Percentiles rank a stretch among this genome's conserved stretches.
These are phyloP conservation scores for Pangasius macronema DNA, from an alignment of 2,797 vertebrate species.

Conservation along the genomic window DNA sequence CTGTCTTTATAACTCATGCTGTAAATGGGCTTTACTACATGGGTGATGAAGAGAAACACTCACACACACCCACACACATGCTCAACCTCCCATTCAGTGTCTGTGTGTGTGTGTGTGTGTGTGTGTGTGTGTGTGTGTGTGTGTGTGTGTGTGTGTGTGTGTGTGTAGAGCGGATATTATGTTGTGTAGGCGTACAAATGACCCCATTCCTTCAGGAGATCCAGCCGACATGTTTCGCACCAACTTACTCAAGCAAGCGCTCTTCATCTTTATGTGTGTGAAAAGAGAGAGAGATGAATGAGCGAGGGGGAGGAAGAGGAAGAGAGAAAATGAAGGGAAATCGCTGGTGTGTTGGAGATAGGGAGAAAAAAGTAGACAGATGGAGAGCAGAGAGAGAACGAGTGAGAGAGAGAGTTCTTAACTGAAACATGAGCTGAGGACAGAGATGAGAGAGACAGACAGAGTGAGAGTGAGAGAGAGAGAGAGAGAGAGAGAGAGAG, in stretches of 20 bases:
- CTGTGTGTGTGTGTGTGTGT: constrained; percentile 21
- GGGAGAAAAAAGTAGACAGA: constrained; percentile 5
- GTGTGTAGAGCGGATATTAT: constrained; percentile 16
- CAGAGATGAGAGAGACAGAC: background rate
- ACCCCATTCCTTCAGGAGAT: constrained; percentile 26
- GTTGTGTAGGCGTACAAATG: constrained; percentile 33
- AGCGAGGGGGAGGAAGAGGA: background rate
- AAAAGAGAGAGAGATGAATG: constrained; percentile 21
- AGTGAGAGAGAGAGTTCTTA: background rate
- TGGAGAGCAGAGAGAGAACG: background rate
- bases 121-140: no score
- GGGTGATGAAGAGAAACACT: constrained; percentile 20
- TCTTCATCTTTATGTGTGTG: constrained; percentile 42
- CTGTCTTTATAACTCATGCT: constrained; percentile 34
- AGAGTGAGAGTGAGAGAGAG: background rate
- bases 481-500: background rate
- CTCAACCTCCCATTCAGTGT: background rate
- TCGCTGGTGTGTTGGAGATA: background rate
- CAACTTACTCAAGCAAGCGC: background rate
- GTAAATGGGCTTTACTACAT: constrained; percentile 7
- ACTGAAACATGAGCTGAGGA: constrained; percentile 17
- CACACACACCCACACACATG: background rate
- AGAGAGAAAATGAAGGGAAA: background rate
- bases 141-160: background rate
- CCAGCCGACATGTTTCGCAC: constrained; percentile 22